Conservation (phyloP, 2,797 vertebrate genomes). For the Mus spretus region DNA sequence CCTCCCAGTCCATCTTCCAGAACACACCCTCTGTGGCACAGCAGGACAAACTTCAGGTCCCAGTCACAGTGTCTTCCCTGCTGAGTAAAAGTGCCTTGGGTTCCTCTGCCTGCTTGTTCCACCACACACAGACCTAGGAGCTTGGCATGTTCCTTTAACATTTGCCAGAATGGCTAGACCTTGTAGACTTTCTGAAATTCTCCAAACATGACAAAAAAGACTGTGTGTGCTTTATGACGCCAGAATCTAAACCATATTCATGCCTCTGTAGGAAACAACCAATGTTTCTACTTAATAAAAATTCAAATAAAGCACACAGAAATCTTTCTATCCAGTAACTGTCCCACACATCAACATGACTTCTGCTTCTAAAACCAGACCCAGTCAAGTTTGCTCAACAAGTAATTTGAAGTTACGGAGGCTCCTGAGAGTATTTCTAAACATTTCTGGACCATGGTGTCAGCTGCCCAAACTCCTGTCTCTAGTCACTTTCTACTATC, state of each 20-base stretch:
- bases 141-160: not conserved
- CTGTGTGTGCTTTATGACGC: not conserved
- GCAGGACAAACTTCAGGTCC: not conserved
- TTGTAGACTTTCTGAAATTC: not conserved
- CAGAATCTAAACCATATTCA: not conserved
- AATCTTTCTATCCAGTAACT: not conserved
- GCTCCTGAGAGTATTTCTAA: slow-evolving; percentile 4
- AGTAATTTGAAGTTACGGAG: slow-evolving; percentile 19
- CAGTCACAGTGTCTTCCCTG: not conserved
- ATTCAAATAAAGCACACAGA: not conserved
- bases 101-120: not conserved
- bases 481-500: not conserved
- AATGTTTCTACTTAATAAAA: not conserved
- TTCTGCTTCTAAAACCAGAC: slow-evolving; percentile 8
- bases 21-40: not conserved
- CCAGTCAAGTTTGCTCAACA: not conserved
- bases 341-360: not conserved
- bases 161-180: not conserved
- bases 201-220: not conserved
- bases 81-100: not conserved
- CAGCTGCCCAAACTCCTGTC: not conserved
- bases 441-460: not conserved
- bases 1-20: not conserved
- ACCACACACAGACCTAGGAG: not conserved
- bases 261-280: not conserved